These are phyloP conservation scores for Rhagonycha lutea DNA, from an alignment of 2,888 invertebrate species.

Conservation along the genomic window DNA sequence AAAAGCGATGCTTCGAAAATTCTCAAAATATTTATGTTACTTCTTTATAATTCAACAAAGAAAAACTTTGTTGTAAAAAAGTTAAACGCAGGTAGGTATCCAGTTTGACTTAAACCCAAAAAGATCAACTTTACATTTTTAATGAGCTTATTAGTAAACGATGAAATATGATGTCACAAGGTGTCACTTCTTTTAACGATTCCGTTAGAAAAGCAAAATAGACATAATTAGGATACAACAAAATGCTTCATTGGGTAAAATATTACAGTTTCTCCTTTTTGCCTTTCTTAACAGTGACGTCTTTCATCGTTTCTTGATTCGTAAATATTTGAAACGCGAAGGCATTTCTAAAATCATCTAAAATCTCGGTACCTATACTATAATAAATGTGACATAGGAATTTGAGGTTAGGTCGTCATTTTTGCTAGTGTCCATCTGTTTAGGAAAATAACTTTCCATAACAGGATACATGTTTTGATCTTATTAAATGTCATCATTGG, in stretches of 20 bases:
- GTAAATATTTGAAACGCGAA: too few species aligned
- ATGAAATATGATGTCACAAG: neutral
- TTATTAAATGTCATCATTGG: too few species aligned
- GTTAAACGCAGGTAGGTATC: neutral
- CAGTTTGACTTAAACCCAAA: neutral
- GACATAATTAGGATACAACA: neutral
- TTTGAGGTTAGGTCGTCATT: too few species aligned
- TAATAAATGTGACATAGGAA: too few species aligned
- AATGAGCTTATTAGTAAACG: neutral
- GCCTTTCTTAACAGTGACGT: neutral
- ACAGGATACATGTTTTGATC: too few species aligned
- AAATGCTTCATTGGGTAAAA: neutral
- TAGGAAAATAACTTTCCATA: too few species aligned
- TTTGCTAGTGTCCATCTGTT: too few species aligned
- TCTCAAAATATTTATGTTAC: neutral
- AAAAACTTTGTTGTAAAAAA: neutral
- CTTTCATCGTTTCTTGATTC: neutral
- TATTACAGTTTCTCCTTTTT: neutral
- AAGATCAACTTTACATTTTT: constrained; percentile 1
- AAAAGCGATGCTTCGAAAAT: constrained; percentile 14
- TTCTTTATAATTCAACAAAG: neutral
- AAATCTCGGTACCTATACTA: too few species aligned
- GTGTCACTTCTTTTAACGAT: neutral
- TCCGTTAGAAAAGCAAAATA: neutral
- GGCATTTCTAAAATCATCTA: too few species aligned